phyloP scores from a whole-genome alignment of 2,113 vertebrate species.

The Macaca nemestrina region DNA sequence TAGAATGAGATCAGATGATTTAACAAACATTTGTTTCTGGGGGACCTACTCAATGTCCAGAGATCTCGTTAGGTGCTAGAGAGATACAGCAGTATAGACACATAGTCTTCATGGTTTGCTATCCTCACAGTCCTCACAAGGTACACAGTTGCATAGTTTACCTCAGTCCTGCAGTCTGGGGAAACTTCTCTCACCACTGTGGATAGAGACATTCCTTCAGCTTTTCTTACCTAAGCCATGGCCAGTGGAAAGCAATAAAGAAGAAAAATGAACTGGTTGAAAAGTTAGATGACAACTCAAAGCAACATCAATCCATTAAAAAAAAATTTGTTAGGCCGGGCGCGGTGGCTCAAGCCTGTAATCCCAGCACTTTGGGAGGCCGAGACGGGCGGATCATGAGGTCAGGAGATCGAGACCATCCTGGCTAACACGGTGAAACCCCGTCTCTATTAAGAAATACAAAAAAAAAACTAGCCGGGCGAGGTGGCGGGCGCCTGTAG shows the following conservation, averaged over 20 bases:
- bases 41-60: neutral
- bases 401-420: no score
- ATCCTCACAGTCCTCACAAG: rapidly evolving
- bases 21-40: neutral
- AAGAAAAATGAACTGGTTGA: neutral
- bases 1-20: neutral
- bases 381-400: no score
- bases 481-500: no score
- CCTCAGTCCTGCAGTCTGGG: no score
- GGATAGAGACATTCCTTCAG: neutral
- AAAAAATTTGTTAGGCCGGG: neutral
- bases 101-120: neutral
- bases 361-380: no score
- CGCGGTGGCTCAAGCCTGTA: no score
- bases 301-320: neutral
- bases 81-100: neutral
- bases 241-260: neutral
- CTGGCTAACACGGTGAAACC: no score
- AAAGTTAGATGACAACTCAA: neutral
- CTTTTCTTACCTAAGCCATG: neutral
- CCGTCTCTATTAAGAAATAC: no score
- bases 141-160: neutral
- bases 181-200: neutral
- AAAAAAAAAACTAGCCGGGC: no score
- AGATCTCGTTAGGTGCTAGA: neutral